Evolutionary conservation across 2,797 vertebrate genomes (phyloP).

Genomic region (Channallabes apus): DNA sequence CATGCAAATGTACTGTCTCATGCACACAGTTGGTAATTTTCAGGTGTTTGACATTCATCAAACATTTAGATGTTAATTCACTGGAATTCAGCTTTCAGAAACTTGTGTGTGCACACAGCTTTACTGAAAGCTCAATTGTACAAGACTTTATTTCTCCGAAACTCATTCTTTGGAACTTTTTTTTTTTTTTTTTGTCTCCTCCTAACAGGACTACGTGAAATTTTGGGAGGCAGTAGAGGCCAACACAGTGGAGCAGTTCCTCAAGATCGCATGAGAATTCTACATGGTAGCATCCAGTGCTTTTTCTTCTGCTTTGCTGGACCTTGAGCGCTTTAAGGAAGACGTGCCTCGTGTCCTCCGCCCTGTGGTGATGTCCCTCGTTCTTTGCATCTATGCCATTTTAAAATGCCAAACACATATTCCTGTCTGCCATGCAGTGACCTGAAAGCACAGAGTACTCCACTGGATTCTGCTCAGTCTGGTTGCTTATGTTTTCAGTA

Average conservation of each 20-base stretch:
- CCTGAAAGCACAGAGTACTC: constrained; percentile 58
- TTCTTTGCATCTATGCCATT: constrained; percentile 65
- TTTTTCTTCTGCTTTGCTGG: constrained; percentile 11
- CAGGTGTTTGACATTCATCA: neutral
- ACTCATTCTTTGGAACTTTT: neutral
- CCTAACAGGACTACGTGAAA: constrained; percentile 85
- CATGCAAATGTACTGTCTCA: neutral
- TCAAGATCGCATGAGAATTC: constrained; percentile 84
- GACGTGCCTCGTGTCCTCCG: constrained; percentile 46
- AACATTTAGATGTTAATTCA: neutral
- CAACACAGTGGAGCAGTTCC: constrained; percentile 86
- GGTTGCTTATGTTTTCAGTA: constrained; percentile 36
- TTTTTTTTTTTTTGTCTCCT: constrained; percentile 1
- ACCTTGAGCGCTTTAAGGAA: constrained; percentile 36
- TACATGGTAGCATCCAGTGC: constrained; percentile 29
- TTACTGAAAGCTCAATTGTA: neutral
- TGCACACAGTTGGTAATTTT: neutral
- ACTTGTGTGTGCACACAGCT: neutral
- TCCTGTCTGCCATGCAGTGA: constrained; percentile 37
- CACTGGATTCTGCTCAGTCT: constrained; percentile 43
- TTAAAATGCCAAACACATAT: constrained; percentile 74
- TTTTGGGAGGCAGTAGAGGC: constrained; percentile 91
- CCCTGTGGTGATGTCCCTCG: constrained; percentile 53
- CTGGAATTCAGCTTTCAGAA: neutral
- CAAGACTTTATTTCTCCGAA: neutral